Conservation (phyloP, 2,113 vertebrate species). For the Euleptes europaea region DNA sequence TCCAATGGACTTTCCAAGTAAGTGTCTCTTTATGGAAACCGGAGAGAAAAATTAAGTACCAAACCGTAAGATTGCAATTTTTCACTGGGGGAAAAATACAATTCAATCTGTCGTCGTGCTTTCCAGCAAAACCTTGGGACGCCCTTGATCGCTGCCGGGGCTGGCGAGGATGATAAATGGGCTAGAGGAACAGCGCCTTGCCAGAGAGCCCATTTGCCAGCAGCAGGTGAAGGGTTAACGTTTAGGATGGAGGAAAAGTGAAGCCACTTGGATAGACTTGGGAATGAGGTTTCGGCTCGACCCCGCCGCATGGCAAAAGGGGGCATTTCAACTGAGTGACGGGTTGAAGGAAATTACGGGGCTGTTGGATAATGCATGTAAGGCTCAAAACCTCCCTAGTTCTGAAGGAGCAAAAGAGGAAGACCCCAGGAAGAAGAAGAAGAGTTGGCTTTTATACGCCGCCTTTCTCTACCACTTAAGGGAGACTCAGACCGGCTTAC, state of each 20-base stretch:
- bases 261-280: not conserved
- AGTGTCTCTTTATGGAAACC: not conserved
- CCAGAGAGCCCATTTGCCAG: not conserved
- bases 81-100: not conserved
- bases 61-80: not conserved
- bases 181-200: not conserved
- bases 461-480: no score
- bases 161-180: not conserved
- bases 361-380: not conserved
- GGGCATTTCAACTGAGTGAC: not conserved
- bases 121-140: not conserved
- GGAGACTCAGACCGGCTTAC: no score
- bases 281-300: not conserved
- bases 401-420: not conserved
- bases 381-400: not conserved
- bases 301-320: not conserved
- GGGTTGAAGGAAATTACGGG: not conserved
- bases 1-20: not conserved
- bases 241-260: not conserved
- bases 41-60: not conserved
- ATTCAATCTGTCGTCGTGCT: not conserved
- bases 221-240: not conserved
- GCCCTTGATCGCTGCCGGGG: not conserved
- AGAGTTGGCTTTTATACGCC: no score
- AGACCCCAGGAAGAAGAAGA: no score